Percentiles rank a stretch among this genome's conserved stretches.
These are phyloP conservation scores for Menidia beryllina DNA, from an alignment of 2,113 vertebrate species.

Conservation along the genomic window DNA sequence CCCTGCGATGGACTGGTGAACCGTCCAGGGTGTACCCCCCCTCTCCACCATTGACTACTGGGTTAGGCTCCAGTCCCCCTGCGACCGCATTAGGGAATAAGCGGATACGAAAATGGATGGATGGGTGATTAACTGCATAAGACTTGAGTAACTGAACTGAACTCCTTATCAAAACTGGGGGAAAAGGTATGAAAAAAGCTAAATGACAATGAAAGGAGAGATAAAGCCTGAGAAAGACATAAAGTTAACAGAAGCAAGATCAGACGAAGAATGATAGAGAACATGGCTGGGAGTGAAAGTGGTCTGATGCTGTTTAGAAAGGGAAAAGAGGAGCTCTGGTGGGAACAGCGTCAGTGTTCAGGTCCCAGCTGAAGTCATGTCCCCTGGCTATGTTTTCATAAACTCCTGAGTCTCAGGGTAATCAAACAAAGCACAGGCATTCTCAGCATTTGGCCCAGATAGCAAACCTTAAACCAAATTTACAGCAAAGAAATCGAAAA, in stretches of 20 bases:
- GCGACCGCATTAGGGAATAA: too few relatives aligned
- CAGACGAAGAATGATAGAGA: constrained; percentile 22
- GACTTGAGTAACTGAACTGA: too few relatives aligned
- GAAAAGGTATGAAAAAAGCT: background rate
- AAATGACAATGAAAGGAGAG: background rate
- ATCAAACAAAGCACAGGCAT: constrained; percentile 61
- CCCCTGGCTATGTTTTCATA: constrained; percentile 72
- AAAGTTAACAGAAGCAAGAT: constrained; percentile 1
- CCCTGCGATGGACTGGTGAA: too few relatives aligned
- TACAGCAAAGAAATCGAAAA: constrained; percentile 17
- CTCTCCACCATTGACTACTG: too few relatives aligned
- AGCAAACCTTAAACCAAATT: constrained; percentile 27
- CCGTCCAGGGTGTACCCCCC: too few relatives aligned
- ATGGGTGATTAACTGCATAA: too few relatives aligned
- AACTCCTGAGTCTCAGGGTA: constrained; percentile 60
- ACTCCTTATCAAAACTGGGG: background rate
- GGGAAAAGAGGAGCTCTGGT: constrained; percentile 49
- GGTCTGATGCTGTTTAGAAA: constrained; percentile 15
- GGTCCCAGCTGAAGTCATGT: constrained; percentile 76
- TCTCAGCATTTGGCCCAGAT: constrained; percentile 35
- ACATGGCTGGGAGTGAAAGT: constrained; percentile 37
- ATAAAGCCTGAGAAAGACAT: background rate
- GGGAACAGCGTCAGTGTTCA: constrained; percentile 62
- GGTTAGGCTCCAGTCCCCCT: too few relatives aligned
- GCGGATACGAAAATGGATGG: too few relatives aligned